Evolutionary conservation across 2,888 invertebrate species (phyloP).

Genomic region (Peribatodes rhomboidaria): DNA sequence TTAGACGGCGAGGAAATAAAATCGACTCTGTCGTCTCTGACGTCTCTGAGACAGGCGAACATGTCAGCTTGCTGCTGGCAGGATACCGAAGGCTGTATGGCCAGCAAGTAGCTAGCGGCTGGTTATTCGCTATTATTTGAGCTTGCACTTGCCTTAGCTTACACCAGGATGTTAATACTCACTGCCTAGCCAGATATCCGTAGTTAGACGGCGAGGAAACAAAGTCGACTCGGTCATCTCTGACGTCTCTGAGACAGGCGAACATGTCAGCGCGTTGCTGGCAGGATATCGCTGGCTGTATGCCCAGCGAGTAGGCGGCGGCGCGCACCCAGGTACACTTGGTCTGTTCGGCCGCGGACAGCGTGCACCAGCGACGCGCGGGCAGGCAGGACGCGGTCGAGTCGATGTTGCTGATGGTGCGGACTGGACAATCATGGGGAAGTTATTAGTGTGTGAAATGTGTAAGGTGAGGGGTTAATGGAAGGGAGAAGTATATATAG

Average conservation of each 20-base stretch:
- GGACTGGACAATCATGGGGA: too few species aligned
- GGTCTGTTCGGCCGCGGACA: conserved; percentile 77
- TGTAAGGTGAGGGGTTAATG: too few species aligned
- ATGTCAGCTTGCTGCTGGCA: too few species aligned
- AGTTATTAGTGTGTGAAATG: too few species aligned
- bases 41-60: too few species aligned
- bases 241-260: conserved; percentile 85
- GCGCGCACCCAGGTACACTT: conserved; percentile 88
- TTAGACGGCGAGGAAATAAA: too few species aligned
- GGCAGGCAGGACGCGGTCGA: conserved; percentile 65
- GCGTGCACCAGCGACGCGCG: conserved; percentile 88
- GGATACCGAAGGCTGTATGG: too few species aligned
- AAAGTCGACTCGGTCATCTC: conserved; percentile 83
- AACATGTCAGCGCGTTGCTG: conserved; percentile 74
- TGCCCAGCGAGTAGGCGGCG: conserved; percentile 85
- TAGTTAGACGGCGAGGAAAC: conserved; percentile 88
- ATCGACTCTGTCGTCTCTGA: too few species aligned
- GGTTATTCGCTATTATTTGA: too few species aligned
- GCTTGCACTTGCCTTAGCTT: too few species aligned
- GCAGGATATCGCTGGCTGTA: conserved; percentile 87
- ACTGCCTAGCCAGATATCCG: conserved; percentile 88
- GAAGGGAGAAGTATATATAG: too few species aligned
- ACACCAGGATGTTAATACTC: too few species aligned
- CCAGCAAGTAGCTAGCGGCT: conserved; percentile 79
- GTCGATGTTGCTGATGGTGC: conserved; percentile 61